Conservation (phyloP, 35 echinoderm and acorn worm species). For the Anneissia japonica region DNA sequence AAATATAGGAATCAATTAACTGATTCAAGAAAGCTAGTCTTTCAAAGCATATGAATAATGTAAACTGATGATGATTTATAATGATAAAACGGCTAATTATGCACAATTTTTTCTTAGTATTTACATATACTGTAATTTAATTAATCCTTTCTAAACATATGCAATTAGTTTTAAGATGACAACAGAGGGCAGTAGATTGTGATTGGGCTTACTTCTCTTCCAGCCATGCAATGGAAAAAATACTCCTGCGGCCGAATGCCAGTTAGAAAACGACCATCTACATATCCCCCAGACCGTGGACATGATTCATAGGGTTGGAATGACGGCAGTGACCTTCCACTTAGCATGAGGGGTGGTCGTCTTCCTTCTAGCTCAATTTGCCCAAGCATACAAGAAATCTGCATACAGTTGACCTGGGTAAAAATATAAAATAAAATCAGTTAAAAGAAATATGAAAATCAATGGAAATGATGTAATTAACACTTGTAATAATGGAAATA, state of each 20-base stretch:
- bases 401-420: slow-evolving; percentile 81
- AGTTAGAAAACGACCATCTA: slow-evolving; percentile 79
- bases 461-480: too few species aligned
- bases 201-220: slow-evolving; percentile 87
- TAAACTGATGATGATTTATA: background rate
- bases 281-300: slow-evolving; percentile 77
- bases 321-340: slow-evolving; percentile 86
- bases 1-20: background rate
- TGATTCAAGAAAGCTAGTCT: background rate
- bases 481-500: too few species aligned
- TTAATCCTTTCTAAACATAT: background rate
- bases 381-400: slow-evolving; percentile 82
- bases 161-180: background rate
- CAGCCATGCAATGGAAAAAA: slow-evolving; percentile 99
- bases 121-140: background rate
- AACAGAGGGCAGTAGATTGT: too few species aligned
- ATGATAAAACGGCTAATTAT: background rate
- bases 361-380: slow-evolving; percentile 91
- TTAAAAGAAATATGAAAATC: too few species aligned
- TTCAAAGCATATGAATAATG: background rate
- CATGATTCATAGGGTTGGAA: slow-evolving; percentile 77
- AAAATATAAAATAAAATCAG: too few species aligned
- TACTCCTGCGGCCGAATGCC: slow-evolving; percentile 95
- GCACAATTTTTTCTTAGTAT: background rate
- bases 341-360: slow-evolving; percentile 85